phyloP scores from a whole-genome alignment of 2,888 invertebrate genomes.

The Cheilosia urbana region DNA sequence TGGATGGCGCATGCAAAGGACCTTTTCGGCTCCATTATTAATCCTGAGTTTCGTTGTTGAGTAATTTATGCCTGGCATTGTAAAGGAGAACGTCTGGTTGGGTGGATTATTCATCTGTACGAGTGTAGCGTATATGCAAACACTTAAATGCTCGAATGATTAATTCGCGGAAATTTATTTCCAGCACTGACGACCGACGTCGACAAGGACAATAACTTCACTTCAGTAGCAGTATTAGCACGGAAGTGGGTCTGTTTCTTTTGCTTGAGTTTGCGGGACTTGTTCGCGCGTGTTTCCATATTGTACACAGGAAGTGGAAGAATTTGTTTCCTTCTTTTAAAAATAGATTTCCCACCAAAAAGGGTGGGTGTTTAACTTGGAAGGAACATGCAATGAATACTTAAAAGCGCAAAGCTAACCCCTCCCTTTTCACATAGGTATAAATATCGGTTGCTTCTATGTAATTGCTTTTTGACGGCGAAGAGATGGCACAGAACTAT shows the following conservation, averaged over 20 bases:
- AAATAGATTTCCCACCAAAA: slow-evolving; percentile 18
- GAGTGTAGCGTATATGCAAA: slow-evolving; percentile 46
- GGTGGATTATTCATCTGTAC: slow-evolving; percentile 44
- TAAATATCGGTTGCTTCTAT: no score
- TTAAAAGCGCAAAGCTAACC: neutral
- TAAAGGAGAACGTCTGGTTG: slow-evolving; percentile 14
- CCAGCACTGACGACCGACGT: slow-evolving; percentile 51
- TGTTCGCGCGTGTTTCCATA: slow-evolving; percentile 24
- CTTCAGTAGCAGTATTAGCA: neutral
- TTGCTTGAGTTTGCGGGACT: slow-evolving; percentile 35
- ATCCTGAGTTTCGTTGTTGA: slow-evolving; percentile 61
- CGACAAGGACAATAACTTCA: slow-evolving; percentile 23
- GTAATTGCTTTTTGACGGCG: no score
- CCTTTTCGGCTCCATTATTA: slow-evolving; percentile 68
- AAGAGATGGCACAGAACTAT: no score
- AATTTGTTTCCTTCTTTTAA: slow-evolving; percentile 57
- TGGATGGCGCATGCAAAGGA: slow-evolving; percentile 34
- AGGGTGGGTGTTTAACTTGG: neutral
- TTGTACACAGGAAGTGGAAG: slow-evolving; percentile 52
- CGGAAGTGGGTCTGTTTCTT: slow-evolving; percentile 63
- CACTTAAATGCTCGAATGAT: slow-evolving; percentile 67
- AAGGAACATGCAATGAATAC: slow-evolving; percentile 31
- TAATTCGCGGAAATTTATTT: slow-evolving; percentile 70
- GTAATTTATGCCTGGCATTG: slow-evolving; percentile 67
- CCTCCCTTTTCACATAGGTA: neutral